A percentile compares a stretch with the other conserved stretches of the same genome.
Evolutionary conservation across 2,888 invertebrate species (phyloP).

Genomic region (Auanema sp.): DNA sequence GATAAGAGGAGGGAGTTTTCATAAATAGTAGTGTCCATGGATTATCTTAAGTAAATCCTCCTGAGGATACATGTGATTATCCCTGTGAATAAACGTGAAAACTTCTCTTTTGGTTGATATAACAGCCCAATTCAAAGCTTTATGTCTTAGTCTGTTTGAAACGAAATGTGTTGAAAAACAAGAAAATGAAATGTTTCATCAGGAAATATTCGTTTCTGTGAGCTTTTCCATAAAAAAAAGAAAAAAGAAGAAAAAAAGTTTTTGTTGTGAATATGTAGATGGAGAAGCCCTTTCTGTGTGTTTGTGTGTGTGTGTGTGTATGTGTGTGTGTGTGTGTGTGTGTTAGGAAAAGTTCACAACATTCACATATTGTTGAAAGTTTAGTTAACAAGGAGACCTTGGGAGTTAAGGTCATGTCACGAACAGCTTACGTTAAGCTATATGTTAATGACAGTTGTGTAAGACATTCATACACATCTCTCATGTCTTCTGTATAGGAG

Average conservation of each 20-base stretch:
- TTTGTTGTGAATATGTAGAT: conserved; percentile 4
- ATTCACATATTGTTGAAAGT: background rate
- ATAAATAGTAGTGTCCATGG: background rate
- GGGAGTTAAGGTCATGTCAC: background rate
- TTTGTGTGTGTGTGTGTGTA: no score
- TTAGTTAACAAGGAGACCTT: no score
- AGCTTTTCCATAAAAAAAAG: conserved; percentile 2
- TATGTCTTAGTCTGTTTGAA: conserved; percentile 4
- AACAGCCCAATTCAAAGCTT: conserved; percentile 1
- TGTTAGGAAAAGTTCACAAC: no score
- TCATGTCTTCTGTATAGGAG: no score
- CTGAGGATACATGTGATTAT: no score
- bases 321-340: no score
- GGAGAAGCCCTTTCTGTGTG: no score
- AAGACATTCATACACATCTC: no score
- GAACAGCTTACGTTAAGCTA: background rate
- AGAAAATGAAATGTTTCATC: conserved; percentile 2
- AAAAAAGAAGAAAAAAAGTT: background rate
- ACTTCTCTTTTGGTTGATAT: no score
- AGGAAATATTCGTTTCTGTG: background rate
- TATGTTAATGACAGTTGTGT: no score
- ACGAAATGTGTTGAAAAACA: conserved; percentile 1
- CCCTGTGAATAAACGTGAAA: no score
- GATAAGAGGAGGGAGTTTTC: conserved; percentile 16
- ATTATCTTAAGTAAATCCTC: no score